A percentile compares a stretch with the other conserved stretches of the same genome.
Evolutionary conservation across 2,888 invertebrate genomes (phyloP).

Genomic region (Caenorhabditis sp.): DNA sequence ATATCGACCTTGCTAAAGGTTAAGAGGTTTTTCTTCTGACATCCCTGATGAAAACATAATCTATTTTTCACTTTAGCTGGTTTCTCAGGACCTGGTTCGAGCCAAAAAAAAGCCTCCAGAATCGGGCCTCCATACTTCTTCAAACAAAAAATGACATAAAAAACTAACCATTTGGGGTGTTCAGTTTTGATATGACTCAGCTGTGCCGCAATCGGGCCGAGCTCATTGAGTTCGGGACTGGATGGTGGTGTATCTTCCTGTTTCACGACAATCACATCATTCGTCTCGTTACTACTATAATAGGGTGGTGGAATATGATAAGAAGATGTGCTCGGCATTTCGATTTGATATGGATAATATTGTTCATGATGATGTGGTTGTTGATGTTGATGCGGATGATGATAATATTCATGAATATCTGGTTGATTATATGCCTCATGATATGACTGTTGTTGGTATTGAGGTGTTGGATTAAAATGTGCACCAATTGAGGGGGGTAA

Average conservation of each 20-base stretch:
- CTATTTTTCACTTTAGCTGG: no score
- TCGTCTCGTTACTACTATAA: no score
- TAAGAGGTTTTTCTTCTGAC: no score
- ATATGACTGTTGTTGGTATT: conserved; percentile 4
- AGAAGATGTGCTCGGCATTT: conserved; percentile 9
- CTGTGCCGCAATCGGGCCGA: conserved; percentile 24
- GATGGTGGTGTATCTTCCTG: conserved; percentile 33
- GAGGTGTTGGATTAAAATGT: conserved; percentile 11
- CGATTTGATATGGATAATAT: conserved; percentile 2
- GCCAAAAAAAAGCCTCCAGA: no score
- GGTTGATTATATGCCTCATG: background rate
- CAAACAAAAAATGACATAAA: background rate
- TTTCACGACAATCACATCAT: background rate
- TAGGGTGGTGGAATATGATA: conserved; percentile 17
- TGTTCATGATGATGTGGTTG: background rate
- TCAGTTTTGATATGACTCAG: conserved; percentile 19
- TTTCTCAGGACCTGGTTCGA: no score
- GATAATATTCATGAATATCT: background rate
- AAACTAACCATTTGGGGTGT: conserved; percentile 12
- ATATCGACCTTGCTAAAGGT: no score
- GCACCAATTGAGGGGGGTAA: conserved; percentile 20
- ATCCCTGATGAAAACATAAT: no score
- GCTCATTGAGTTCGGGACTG: conserved; percentile 20
- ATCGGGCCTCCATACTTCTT: no score
- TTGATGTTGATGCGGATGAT: no score